These are phyloP conservation scores for Chelon labrosus DNA, from an alignment of 2,797 vertebrate genomes.

Conservation along the genomic window DNA sequence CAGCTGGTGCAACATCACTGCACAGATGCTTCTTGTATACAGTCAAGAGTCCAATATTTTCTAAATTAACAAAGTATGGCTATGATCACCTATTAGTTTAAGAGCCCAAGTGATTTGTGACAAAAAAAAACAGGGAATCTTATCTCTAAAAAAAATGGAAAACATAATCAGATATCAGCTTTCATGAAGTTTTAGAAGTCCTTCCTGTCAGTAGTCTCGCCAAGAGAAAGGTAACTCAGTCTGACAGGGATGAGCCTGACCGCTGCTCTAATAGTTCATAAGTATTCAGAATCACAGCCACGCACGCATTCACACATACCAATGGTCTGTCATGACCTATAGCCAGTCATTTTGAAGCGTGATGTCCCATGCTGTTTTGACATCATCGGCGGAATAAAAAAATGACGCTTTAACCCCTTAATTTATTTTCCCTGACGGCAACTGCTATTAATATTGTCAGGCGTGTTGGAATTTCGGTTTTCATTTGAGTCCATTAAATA, in stretches of 20 bases:
- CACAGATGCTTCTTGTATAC: conserved; percentile 24
- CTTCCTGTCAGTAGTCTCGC: not conserved
- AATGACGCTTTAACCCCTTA: conserved; percentile 21
- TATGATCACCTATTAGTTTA: conserved; percentile 19
- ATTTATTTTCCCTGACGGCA: conserved; percentile 15
- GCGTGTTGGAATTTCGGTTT: conserved; percentile 47
- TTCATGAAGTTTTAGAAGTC: conserved; percentile 20
- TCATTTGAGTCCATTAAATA: conserved; percentile 61
- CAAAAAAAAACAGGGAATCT: not conserved
- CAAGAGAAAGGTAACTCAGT: conserved; percentile 20
- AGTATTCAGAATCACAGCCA: conserved; percentile 44
- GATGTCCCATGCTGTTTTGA: conserved; percentile 40
- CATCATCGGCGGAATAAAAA: conserved; percentile 42
- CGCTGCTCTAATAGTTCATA: conserved; percentile 38
- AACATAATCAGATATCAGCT: not conserved
- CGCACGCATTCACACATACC: conserved; percentile 34
- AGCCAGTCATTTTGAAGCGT: conserved; percentile 29
- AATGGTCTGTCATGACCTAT: conserved; percentile 43
- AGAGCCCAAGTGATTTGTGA: conserved; percentile 1
- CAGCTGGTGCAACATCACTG: conserved; percentile 36
- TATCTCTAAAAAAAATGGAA: not conserved
- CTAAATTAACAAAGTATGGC: conserved; percentile 17
- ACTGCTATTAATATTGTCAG: conserved; percentile 44
- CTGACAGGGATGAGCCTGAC: conserved; percentile 27
- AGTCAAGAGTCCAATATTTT: conserved; percentile 37